A percentile compares a stretch with the other conserved stretches of the same genome.
These are phyloP conservation scores for Aleadryas rufinucha DNA, from an alignment of 2,113 vertebrate genomes.

Conservation along the genomic window DNA sequence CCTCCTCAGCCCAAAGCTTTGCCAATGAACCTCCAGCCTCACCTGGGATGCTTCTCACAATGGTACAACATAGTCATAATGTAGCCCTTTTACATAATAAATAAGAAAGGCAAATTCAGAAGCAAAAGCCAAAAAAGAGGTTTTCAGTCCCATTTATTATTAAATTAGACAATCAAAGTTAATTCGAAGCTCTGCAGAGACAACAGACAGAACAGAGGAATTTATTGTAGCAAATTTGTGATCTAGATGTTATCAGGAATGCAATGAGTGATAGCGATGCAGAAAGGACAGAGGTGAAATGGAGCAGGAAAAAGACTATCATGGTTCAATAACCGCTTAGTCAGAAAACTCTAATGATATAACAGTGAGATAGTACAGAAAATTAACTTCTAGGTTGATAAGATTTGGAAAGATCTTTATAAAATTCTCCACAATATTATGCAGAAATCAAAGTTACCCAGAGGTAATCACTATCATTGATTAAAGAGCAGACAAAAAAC, in stretches of 20 bases:
- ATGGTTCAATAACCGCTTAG: background rate
- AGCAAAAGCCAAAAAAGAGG: background rate
- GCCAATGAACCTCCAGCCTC: background rate
- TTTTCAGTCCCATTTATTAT: background rate
- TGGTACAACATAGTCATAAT: background rate
- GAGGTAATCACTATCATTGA: background rate
- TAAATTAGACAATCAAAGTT: background rate
- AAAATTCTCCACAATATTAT: background rate
- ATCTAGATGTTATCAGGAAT: background rate
- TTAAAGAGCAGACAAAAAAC: background rate
- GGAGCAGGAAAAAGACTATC: background rate
- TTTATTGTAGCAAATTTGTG: background rate
- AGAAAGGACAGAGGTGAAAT: background rate
- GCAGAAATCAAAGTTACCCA: background rate
- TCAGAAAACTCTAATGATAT: background rate
- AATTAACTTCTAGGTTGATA: background rate
- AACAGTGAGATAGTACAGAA: background rate
- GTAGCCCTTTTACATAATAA: background rate
- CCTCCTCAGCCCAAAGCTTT: background rate
- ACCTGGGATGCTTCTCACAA: rapidly evolving
- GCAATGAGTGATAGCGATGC: background rate
- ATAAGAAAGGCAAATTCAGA: background rate
- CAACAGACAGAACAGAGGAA: background rate
- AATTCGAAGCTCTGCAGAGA: background rate
- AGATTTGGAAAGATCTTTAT: background rate